Percentiles rank a stretch among this genome's conserved stretches.
Evolutionary conservation across 2,888 invertebrate genomes (phyloP).

Genomic region (Melangyna quadrimaculata): DNA sequence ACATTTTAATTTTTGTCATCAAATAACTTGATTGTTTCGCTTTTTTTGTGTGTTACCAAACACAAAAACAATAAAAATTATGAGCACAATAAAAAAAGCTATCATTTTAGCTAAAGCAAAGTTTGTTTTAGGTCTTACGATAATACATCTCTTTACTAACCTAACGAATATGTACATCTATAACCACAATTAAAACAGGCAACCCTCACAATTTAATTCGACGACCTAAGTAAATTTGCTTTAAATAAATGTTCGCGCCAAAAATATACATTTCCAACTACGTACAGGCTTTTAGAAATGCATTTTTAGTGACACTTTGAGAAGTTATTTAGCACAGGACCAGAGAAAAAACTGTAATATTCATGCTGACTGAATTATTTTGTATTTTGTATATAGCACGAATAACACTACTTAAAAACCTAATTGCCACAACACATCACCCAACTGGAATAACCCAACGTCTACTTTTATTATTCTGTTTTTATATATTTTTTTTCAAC

Average conservation of each 20-base stretch:
- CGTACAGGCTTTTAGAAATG: not conserved
- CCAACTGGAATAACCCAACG: not conserved
- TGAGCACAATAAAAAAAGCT: too few species aligned
- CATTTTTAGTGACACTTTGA: not conserved
- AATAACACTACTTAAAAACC: conserved; percentile 4
- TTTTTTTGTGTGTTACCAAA: too few species aligned
- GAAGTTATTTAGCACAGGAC: not conserved
- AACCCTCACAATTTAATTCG: not conserved
- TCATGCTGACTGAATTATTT: not conserved
- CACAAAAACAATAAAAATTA: too few species aligned
- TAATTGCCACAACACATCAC: conserved; percentile 30
- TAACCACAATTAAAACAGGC: not conserved
- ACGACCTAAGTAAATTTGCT: not conserved
- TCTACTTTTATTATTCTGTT: not conserved
- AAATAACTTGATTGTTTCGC: too few species aligned
- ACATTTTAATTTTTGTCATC: too few species aligned
- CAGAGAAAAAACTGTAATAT: not conserved
- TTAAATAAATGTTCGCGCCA: not conserved
- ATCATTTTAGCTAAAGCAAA: not conserved
- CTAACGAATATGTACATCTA: not conserved
- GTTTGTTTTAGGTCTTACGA: not conserved
- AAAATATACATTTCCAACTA: not conserved
- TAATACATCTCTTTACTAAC: not conserved
- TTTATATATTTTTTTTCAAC: not conserved
- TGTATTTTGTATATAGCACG: not conserved